These are phyloP conservation scores for Ophiothrix spiculata DNA, from an alignment of 35 echinoderm and acorn worm genomes.

Conservation along the genomic window DNA sequence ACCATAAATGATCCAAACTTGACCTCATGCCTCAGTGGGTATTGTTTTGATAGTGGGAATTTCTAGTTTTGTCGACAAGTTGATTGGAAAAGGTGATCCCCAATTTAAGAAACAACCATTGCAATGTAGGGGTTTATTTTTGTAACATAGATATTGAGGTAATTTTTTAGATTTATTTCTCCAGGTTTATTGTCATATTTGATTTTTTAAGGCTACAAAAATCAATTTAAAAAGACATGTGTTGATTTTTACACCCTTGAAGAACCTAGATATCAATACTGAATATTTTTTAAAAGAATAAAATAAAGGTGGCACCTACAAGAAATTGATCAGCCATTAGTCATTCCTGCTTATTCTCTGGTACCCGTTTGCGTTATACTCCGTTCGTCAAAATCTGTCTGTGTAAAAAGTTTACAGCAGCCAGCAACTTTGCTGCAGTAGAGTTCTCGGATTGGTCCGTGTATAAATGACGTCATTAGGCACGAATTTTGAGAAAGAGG, in stretches of 20 bases:
- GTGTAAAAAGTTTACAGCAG: not conserved
- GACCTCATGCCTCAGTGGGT: not conserved
- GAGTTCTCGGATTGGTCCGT: not conserved
- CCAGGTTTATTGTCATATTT: too few species aligned
- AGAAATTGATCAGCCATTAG: too few species aligned
- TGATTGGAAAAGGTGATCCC: slow-evolving; percentile 9
- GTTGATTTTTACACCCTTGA: too few species aligned
- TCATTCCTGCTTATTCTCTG: not conserved
- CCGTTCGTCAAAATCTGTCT: not conserved
- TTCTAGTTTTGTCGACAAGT: not conserved
- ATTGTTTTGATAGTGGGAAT: not conserved
- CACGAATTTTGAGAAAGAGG: slow-evolving; percentile 9
- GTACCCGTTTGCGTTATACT: not conserved
- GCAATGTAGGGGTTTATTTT: not conserved
- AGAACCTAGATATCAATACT: too few species aligned
- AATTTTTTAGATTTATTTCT: too few species aligned
- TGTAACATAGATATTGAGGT: too few species aligned
- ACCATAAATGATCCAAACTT: not conserved
- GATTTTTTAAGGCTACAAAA: too few species aligned
- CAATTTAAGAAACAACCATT: slow-evolving; percentile 1
- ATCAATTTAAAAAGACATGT: too few species aligned
- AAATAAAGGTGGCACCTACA: too few species aligned
- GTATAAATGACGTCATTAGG: not conserved
- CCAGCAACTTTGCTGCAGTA: not conserved
- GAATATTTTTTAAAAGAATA: too few species aligned